A percentile compares a stretch with the other conserved stretches of the same genome.
Conservation (phyloP, 2,888 invertebrate species). For the Amphimallon solstitiale region DNA sequence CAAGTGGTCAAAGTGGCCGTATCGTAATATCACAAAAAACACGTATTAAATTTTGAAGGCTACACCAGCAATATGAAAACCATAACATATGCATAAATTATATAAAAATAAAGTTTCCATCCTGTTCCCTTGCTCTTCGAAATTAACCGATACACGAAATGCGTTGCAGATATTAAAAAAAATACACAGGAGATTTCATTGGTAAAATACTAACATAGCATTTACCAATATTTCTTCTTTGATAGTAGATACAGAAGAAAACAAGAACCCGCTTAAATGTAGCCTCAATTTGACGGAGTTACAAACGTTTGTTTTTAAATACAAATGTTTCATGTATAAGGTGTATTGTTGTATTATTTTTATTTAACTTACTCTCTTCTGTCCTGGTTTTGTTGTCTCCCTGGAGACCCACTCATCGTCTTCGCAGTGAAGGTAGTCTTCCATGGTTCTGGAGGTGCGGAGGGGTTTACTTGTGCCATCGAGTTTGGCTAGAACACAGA, state of each 20-base stretch:
- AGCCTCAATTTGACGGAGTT: too few species aligned
- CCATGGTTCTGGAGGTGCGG: conserved; percentile 81
- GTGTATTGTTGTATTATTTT: too few species aligned
- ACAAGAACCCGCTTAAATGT: too few species aligned
- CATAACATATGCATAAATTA: too few species aligned
- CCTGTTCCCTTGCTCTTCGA: background rate
- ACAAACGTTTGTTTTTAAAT: too few species aligned
- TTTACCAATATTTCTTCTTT: conserved; percentile 17
- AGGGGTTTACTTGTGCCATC: conserved; percentile 87
- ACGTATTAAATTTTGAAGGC: too few species aligned
- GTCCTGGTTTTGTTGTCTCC: conserved; percentile 73
- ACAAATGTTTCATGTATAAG: too few species aligned
- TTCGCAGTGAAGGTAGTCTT: conserved; percentile 88
- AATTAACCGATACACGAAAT: background rate
- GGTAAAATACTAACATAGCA: conserved; percentile 19
- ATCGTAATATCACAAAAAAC: too few species aligned
- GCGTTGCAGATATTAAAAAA: background rate
- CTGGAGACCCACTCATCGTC: conserved; percentile 78
- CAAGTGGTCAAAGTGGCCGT: too few species aligned
- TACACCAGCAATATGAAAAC: too few species aligned
- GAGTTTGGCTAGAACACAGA: conserved; percentile 81
- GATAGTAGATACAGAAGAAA: too few species aligned
- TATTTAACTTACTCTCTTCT: conserved; percentile 82
- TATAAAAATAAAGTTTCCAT: too few species aligned
- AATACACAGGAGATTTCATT: background rate